Evolutionary conservation across 35 echinoderm and acorn worm species (phyloP).

Genomic region (Lytechinus pictus): DNA sequence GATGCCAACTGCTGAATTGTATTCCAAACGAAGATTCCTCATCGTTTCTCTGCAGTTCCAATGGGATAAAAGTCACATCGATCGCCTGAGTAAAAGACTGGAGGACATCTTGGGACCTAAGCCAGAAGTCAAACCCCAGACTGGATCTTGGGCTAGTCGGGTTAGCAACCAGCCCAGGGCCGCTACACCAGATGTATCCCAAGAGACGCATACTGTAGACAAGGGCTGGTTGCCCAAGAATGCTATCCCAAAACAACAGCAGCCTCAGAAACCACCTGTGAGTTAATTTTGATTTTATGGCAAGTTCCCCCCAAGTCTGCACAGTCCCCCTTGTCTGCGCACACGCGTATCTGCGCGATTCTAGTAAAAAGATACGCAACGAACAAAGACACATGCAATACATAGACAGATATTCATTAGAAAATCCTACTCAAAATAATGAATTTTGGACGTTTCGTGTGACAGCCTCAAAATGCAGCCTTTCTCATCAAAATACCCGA

Average conservation of each 20-base stretch:
- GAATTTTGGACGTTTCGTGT: no score
- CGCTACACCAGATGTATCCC: neutral
- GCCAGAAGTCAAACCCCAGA: neutral
- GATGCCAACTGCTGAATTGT: no score
- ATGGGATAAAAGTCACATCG: slow-evolving; percentile 20
- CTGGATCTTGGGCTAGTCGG: neutral
- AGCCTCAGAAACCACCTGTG: neutral
- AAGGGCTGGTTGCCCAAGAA: slow-evolving; percentile 38
- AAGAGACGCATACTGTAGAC: neutral
- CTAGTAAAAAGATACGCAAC: no score
- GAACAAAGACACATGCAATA: no score
- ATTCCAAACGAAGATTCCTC: neutral
- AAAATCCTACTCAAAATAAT: no score
- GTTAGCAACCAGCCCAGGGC: neutral
- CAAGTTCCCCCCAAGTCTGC: neutral
- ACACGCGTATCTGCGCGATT: no score
- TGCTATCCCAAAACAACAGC: slow-evolving; percentile 12
- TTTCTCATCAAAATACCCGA: no score
- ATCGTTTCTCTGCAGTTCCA: slow-evolving; percentile 26
- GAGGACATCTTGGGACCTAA: neutral
- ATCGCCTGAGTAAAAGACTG: neutral
- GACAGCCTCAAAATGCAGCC: no score
- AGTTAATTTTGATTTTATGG: neutral
- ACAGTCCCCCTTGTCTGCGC: no score
- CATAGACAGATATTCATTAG: no score